Conservation (phyloP, 2,113 vertebrate genomes). For the Ammodramus savannarum region DNA sequence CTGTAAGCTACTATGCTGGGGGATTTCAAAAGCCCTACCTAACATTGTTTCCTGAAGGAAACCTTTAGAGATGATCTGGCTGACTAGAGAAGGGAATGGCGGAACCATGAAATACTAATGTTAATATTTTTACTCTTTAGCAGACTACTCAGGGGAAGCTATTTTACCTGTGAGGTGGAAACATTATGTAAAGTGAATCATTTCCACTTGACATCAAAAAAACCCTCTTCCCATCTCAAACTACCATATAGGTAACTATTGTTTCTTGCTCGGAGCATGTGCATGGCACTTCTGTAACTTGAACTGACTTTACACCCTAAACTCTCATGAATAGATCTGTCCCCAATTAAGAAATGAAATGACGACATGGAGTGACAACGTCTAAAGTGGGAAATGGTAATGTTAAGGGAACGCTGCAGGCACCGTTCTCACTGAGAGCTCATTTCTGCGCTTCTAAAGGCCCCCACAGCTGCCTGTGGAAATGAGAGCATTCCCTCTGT, state of each 20-base stretch:
- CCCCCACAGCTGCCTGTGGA: constrained; percentile 16
- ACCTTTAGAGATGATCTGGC: constrained; percentile 23
- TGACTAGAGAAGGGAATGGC: constrained; percentile 6
- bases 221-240: background rate
- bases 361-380: constrained; percentile 38
- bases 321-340: constrained; percentile 38
- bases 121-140: constrained; percentile 40
- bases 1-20: background rate
- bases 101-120: background rate
- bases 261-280: constrained; percentile 20
- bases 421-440: background rate
- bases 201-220: constrained; percentile 3
- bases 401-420: constrained; percentile 45
- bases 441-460: background rate
- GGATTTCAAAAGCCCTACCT: background rate
- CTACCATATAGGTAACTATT: background rate
- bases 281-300: background rate
- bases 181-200: constrained; percentile 40
- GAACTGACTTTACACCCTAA: constrained; percentile 31
- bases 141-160: constrained; percentile 24
- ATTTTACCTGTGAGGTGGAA: constrained; percentile 38
- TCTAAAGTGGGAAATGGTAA: constrained; percentile 47
- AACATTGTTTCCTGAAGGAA: background rate
- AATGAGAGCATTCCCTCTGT: background rate
- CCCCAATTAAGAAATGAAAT: constrained; percentile 55